Base-by-base conservation (phyloP, 2,113 vertebrate species). In the Brachirus orientalis region DNA sequence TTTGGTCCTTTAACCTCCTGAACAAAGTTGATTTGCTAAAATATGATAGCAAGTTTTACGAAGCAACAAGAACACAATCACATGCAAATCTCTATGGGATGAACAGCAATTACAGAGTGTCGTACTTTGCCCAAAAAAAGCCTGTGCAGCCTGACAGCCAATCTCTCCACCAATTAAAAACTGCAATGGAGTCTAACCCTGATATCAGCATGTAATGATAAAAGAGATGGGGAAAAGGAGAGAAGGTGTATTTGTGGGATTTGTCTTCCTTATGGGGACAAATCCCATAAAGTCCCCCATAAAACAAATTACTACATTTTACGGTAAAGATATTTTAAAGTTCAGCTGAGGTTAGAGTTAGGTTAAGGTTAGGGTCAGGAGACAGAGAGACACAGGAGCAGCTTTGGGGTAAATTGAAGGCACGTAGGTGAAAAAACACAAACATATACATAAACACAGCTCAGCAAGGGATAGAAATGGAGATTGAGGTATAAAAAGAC, bases 141-240 rank as follows among this genome's bases (percentile, higher is more conserved):
- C 71, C 68, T 70, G 59, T 68, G 75, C 10, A 63, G 71, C 69
- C 70, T 70, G 53, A 83, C 43, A 35, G 56, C 40, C 41, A 47
- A 59, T 73, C 28, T 56, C 8, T 40, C 11, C 36, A 10, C 40
- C 76, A 60, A 84, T 64, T 84, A 80, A 87, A 78, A 80, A 79
- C 65, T 37, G 73, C 71, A 80, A 54, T 74, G 73, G 63, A 47
- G 70, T 69, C 60, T 72, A 55, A 74, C 38, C 18, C 68, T 51
- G 70, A 63, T 52, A 74, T 83, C 81, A 75, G 85, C 52, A 45
- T 80, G 67, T 72, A 64, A 80, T 71, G 70, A 79, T 74, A 71
- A 80, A 71, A 61, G 19, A 6, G 41, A 7, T 54, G 10, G 9
- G 64, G 14, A 4, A 1, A 0, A 3, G 8, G 19, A 22, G 36